phyloP scores from a whole-genome alignment of 2,113 vertebrate genomes.

The Alouatta palliata region DNA sequence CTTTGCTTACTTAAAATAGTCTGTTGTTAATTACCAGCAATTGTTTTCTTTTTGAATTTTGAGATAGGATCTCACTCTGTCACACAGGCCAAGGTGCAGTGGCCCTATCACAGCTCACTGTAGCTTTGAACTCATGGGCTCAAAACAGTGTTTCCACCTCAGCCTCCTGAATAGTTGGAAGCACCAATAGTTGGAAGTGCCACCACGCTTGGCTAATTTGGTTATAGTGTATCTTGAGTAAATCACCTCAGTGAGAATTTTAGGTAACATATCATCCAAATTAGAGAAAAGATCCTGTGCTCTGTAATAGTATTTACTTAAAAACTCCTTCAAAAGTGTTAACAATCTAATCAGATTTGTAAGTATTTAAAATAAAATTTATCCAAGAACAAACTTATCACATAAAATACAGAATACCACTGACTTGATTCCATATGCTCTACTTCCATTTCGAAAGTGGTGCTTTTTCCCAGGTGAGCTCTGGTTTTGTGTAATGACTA shows the following conservation, averaged over 20 bases:
- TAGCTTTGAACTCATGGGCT: too few species aligned
- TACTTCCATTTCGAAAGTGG: neutral
- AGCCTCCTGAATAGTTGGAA: too few species aligned
- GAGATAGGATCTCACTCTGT: too few species aligned
- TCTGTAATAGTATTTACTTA: neutral
- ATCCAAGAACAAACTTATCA: neutral
- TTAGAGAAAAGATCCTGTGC: neutral
- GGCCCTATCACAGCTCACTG: too few species aligned
- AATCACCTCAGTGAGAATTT: constrained; percentile 5
- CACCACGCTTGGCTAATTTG: too few species aligned
- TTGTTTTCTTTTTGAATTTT: neutral
- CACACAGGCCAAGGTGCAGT: too few species aligned
- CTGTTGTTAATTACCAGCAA: neutral
- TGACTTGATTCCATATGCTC: neutral
- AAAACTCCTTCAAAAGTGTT: neutral
- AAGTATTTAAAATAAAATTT: neutral
- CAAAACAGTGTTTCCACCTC: too few species aligned
- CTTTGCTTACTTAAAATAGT: constrained; percentile 1
- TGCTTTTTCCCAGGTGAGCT: neutral
- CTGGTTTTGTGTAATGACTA: neutral
- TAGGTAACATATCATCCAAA: neutral
- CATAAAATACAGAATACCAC: neutral
- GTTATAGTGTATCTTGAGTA: neutral
- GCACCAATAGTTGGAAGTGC: too few species aligned
- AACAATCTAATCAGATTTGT: neutral